Percentiles rank a stretch among this genome's conserved stretches.
These are phyloP conservation scores for Palythoa grandiflora DNA, from an alignment of 92 coral and sea anemone genomes.

Conservation along the genomic window DNA sequence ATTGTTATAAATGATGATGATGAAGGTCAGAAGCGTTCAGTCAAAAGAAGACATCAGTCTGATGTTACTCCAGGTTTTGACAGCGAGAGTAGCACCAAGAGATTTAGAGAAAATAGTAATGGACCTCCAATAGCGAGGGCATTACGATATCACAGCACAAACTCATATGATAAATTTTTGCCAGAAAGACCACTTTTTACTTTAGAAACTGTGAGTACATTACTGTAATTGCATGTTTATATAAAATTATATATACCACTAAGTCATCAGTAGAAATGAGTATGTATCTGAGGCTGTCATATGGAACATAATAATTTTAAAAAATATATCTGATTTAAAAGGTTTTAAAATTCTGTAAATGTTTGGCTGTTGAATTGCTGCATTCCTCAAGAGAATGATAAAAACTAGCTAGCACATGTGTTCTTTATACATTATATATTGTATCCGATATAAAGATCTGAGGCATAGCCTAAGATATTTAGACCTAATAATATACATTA, in stretches of 20 bases:
- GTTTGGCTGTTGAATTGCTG: no score
- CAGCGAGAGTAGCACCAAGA: conserved; percentile 32
- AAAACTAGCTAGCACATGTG: no score
- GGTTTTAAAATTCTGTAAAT: no score
- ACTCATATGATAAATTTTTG: conserved; percentile 27
- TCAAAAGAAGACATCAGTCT: conserved; percentile 71
- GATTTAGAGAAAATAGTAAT: conserved; percentile 5
- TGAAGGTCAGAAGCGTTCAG: conserved; percentile 18
- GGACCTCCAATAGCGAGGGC: conserved; percentile 19
- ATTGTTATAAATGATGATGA: conserved; percentile 16
- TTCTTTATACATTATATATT: no score
- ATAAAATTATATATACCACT: neutral
- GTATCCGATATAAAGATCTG: no score
- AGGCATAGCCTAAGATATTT: no score
- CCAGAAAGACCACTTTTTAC: conserved; percentile 63
- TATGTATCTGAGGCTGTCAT: no score
- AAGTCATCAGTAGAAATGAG: neutral
- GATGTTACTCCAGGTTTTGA: conserved; percentile 58
- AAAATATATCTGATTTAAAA: no score
- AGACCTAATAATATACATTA: no score
- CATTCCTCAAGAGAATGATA: no score
- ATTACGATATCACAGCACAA: conserved; percentile 33
- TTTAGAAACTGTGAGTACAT: conserved; percentile 71
- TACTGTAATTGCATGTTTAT: neutral
- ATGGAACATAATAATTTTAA: no score